Conservation (phyloP, 2,113 vertebrate species). For the Bubo bubo region DNA sequence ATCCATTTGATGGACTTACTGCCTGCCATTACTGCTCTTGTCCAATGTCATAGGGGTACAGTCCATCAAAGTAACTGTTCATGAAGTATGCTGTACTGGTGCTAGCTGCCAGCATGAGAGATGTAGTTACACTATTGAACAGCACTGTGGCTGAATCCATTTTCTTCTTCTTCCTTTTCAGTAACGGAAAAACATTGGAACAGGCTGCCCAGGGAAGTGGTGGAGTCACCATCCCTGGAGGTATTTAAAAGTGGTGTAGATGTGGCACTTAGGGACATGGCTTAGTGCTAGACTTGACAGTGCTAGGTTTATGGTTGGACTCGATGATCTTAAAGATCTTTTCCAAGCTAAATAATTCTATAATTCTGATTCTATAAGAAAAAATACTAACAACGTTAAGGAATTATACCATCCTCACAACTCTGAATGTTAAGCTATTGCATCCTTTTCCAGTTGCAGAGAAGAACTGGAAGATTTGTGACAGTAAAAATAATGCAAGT, state of each 20-base stretch:
- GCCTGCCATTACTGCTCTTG: not conserved
- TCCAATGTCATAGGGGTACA: not conserved
- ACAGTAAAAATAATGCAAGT: not conserved
- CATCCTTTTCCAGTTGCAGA: not conserved
- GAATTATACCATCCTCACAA: not conserved
- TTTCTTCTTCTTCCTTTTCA: not conserved
- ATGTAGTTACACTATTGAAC: not conserved
- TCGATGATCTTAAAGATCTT: not conserved
- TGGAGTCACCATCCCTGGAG: not conserved
- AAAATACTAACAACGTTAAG: not conserved
- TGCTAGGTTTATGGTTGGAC: not conserved
- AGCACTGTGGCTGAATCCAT: not conserved
- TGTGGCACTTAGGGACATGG: not conserved
- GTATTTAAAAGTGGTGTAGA: not conserved
- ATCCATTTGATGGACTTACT: not conserved
- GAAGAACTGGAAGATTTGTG: not conserved
- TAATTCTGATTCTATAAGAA: not conserved
- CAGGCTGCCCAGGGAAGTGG: not conserved
- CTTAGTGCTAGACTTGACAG: not conserved
- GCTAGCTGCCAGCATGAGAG: not conserved
- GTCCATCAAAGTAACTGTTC: conserved; percentile 7
- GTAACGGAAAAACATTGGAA: not conserved
- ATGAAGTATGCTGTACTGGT: not conserved
- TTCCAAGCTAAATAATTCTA: not conserved
- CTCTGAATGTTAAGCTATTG: not conserved